A percentile compares a stretch with the other conserved stretches of the same genome.
Evolutionary conservation across 1,140 invertebrate species (phyloP).

Genomic region (Sinella curviseta): DNA sequence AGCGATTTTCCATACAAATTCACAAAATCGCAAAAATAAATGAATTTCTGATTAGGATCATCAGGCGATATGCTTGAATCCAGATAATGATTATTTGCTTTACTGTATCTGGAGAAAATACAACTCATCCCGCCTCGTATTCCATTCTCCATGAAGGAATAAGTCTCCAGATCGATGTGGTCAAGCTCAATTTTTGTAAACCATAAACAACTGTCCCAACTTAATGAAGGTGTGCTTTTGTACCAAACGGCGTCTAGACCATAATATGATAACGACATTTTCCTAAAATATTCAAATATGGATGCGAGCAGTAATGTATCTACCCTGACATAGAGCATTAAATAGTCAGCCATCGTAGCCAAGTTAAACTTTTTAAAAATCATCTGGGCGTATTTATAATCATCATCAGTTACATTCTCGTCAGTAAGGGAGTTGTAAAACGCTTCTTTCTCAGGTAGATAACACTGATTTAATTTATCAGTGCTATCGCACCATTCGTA

Average conservation of each 20-base stretch:
- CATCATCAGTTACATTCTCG: constrained; percentile 20
- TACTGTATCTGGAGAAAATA: constrained; percentile 44
- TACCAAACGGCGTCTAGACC: constrained; percentile 50
- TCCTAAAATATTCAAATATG: constrained; percentile 51
- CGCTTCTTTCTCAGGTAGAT: constrained; percentile 47
- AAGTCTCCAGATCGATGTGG: constrained; percentile 45
- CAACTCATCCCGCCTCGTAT: constrained; percentile 49
- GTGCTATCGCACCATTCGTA: constrained; percentile 51
- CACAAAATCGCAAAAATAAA: constrained; percentile 49
- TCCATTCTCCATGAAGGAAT: constrained; percentile 49
- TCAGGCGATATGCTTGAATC: constrained; percentile 33
- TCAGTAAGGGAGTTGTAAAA: constrained; percentile 48
- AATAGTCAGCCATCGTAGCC: constrained; percentile 49
- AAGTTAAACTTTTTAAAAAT: constrained; percentile 31
- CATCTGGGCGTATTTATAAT: constrained; percentile 27
- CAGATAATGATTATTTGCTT: constrained; percentile 51
- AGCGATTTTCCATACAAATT: constrained; percentile 49
- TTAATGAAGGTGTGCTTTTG: constrained; percentile 49
- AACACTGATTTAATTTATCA: constrained; percentile 48
- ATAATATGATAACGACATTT: constrained; percentile 43
- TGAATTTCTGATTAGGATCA: constrained; percentile 41
- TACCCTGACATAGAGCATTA: constrained; percentile 46
- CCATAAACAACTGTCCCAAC: constrained; percentile 50
- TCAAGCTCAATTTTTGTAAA: constrained; percentile 46
- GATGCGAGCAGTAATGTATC: constrained; percentile 49